These are phyloP conservation scores for Stictocephala bisonia DNA, from an alignment of 2,888 invertebrate species.

Conservation along the genomic window DNA sequence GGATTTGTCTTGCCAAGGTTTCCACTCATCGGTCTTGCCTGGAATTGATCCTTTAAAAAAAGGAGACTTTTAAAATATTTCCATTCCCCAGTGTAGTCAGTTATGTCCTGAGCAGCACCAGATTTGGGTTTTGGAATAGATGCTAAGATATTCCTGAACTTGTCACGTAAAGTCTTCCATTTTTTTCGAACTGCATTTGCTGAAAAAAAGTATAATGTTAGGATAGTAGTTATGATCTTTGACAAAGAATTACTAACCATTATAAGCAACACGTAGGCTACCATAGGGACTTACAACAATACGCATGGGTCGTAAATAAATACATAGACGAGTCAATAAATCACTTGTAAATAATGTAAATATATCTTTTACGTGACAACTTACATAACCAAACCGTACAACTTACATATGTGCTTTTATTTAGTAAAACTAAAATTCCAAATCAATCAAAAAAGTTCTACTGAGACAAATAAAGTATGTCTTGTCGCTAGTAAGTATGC, in stretches of 20 bases:
- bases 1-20: constrained; percentile 25
- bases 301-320: neutral
- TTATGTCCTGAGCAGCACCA: constrained; percentile 25
- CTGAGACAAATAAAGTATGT: constrained; percentile 4
- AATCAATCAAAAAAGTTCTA: constrained; percentile 6
- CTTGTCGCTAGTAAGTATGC: constrained; percentile 7
- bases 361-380: constrained; percentile 3
- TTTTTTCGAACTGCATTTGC: constrained; percentile 19
- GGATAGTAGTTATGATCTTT: constrained; percentile 13
- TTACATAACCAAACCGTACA: constrained; percentile 10
- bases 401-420: constrained; percentile 7
- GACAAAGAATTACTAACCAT: constrained; percentile 2
- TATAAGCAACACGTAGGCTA: neutral
- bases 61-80: constrained; percentile 39
- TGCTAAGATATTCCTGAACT: constrained; percentile 25
- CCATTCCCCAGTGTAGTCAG: constrained; percentile 26
- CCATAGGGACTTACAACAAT: neutral
- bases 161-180: constrained; percentile 34
- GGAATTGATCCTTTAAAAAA: constrained; percentile 33
- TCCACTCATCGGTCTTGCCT: constrained; percentile 20
- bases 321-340: neutral
- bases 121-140: constrained; percentile 38
- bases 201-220: constrained; percentile 24
- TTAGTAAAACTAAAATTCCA: neutral
- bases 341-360: neutral